Evolutionary conservation across 2,888 invertebrate species (phyloP), one percentile per base, ranked within the genome.

Genomic region (Idaea dimidiata): DNA sequence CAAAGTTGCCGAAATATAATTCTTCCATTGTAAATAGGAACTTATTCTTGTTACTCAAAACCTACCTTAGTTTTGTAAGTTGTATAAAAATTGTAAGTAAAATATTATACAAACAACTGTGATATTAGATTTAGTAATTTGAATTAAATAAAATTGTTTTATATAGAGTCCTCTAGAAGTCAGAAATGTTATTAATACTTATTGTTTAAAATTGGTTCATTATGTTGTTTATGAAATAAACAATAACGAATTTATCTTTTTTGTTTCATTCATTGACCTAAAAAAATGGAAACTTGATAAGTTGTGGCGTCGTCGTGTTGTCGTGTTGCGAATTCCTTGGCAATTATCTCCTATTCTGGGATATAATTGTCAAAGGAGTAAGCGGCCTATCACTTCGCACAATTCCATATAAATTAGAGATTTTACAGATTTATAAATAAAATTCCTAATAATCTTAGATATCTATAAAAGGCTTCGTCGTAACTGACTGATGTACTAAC

Each of bases 151-250:
- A 78, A 74, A 80, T 79, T 79, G 78, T 82, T 84, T 74, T 83
- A 80, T 82, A 74, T 80, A 81, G 79, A 73, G 73, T 76, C 70
- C 80, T 67, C 71, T 70, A 75, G 66, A 67, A 85, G 84, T 87
- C 84, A 86, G 72, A 81, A 78, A 78, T 82, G 84, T 88, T 89
- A 86, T 80, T 43, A 24, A 57, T 60, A 56, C 43, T 6, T 58
- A 76, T 86, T 88, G 85, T 88, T 84, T 85, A 83, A 78, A 83
- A 79, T 77, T 78, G 78, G 79, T 71, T 86, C n/a, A n/a, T n/a
- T n/a, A n/a, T n/a, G n/a, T n/a, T 90, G 90, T 90, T 90, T 90
- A 90, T 89, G 60, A 84, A 90, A 90, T 90, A 90, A 89, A 90
- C 88, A 87, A 81, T 79, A 77, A 78, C 76, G 62, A 69, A 70